Evolutionary conservation across 2,888 invertebrate genomes (phyloP).

Genomic region (Metopia argyrocephala): DNA sequence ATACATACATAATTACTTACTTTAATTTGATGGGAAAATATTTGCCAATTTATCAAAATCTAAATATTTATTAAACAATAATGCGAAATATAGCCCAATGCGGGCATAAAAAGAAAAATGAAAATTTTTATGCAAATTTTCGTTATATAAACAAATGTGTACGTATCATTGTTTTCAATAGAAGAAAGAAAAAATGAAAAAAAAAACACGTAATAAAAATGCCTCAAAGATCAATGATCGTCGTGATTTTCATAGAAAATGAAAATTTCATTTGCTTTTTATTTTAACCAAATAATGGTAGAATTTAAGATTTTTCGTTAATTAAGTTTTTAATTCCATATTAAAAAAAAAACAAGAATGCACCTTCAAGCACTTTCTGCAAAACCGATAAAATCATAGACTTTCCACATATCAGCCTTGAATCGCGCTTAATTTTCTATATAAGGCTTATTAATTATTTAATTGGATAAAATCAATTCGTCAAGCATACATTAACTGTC

Average conservation of each 20-base stretch:
- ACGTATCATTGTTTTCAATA: constrained; percentile 8
- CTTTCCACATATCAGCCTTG: too few species aligned
- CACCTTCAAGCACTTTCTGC: too few species aligned
- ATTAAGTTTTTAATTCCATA: too few species aligned
- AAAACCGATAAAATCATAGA: too few species aligned
- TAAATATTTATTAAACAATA: not conserved
- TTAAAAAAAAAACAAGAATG: too few species aligned
- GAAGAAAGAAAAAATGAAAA: not conserved
- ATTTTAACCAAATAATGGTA: too few species aligned
- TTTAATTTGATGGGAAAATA: constrained; percentile 39
- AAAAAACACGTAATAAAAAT: constrained; percentile 25
- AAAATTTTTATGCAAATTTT: constrained; percentile 57
- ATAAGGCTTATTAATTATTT: too few species aligned
- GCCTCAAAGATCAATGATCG: constrained; percentile 52
- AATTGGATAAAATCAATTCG: too few species aligned
- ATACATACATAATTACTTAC: too few species aligned
- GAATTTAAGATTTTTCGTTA: too few species aligned
- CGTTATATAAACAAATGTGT: constrained; percentile 32
- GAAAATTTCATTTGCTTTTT: not conserved
- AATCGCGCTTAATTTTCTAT: too few species aligned
- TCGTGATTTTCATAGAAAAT: constrained; percentile 26
- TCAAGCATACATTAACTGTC: too few species aligned
- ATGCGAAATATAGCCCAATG: not conserved
- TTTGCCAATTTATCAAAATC: constrained; percentile 1
- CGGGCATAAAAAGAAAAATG: not conserved